Conservation (phyloP, 1,140 invertebrate species). For the Drosophila baimaii region DNA sequence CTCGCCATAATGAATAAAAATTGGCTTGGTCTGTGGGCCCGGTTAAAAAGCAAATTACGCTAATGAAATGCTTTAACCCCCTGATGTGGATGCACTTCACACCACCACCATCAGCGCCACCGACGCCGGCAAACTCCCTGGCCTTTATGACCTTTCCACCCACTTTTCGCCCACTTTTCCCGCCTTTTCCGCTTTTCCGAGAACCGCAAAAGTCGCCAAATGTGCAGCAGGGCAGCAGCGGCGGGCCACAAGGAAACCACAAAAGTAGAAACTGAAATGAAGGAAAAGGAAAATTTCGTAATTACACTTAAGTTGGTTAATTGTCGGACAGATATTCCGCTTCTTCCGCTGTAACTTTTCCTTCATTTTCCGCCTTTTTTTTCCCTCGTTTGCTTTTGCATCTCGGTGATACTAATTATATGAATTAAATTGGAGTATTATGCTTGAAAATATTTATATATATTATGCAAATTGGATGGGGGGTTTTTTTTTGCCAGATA, state of each 20-base stretch:
- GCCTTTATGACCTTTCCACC: conserved; percentile 4
- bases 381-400: not conserved
- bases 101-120: not conserved
- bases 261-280: conserved; percentile 44
- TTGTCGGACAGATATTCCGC: conserved; percentile 45
- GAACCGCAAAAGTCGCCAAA: conserved; percentile 30
- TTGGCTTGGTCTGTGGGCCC: conserved; percentile 6
- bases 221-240: not conserved
- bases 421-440: conserved; percentile 24
- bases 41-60: conserved; percentile 37
- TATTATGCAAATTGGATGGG: not conserved
- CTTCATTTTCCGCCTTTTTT: not conserved
- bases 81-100: conserved; percentile 29
- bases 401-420: conserved; percentile 22
- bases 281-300: conserved; percentile 34
- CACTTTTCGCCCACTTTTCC: conserved; percentile 4
- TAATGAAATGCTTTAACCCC: conserved; percentile 44
- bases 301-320: conserved; percentile 48
- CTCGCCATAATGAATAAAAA: not conserved
- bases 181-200: not conserved
- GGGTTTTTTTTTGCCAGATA: not conserved
- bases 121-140: not conserved
- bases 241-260: conserved; percentile 6
- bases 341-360: conserved; percentile 29
- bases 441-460: not conserved